phyloP scores from a whole-genome alignment of 2,888 invertebrate genomes.

The Caenorhabditis wallacei region DNA sequence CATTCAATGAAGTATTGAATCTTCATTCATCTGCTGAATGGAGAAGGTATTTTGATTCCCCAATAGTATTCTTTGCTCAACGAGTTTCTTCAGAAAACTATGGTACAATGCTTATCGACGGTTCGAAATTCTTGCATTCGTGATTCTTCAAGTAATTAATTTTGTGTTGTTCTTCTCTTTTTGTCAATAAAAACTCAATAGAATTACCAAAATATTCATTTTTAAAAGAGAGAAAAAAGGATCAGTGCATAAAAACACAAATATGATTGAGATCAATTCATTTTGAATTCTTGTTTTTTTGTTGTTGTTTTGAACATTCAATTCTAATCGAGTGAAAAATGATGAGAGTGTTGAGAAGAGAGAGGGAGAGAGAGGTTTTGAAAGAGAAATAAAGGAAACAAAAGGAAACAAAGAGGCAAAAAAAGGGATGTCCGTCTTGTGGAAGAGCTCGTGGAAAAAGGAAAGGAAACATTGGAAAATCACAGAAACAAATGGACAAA shows the following conservation, averaged over 20 bases:
- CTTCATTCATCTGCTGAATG: constrained; percentile 67
- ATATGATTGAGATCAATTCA: constrained; percentile 39
- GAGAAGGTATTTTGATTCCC: constrained; percentile 63
- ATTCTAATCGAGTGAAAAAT: constrained; percentile 59
- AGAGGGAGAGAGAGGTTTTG: constrained; percentile 3
- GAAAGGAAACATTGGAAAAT: constrained; percentile 33
- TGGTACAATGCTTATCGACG: constrained; percentile 57
- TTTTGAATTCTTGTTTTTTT: constrained; percentile 31
- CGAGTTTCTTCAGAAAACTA: constrained; percentile 48
- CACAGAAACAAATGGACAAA: constrained; percentile 48
- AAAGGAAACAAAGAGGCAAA: constrained; percentile 1
- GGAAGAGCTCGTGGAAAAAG: constrained; percentile 31
- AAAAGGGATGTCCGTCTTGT: constrained; percentile 30
- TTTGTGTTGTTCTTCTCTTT: constrained; percentile 49
- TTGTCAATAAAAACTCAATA: constrained; percentile 30
- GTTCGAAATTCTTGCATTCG: constrained; percentile 48
- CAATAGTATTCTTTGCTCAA: too few relatives aligned
- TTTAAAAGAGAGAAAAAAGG: constrained; percentile 2
- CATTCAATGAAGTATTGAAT: constrained; percentile 68
- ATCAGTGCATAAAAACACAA: constrained; percentile 61
- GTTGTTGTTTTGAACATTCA: constrained; percentile 52
- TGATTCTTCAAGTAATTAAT: constrained; percentile 50
- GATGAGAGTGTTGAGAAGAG: constrained; percentile 47
- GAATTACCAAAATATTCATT: constrained; percentile 52
- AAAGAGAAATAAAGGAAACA: constrained; percentile 10